phyloP scores from a whole-genome alignment of 1,140 invertebrate genomes.

The Dendroctonus ponderosae region DNA sequence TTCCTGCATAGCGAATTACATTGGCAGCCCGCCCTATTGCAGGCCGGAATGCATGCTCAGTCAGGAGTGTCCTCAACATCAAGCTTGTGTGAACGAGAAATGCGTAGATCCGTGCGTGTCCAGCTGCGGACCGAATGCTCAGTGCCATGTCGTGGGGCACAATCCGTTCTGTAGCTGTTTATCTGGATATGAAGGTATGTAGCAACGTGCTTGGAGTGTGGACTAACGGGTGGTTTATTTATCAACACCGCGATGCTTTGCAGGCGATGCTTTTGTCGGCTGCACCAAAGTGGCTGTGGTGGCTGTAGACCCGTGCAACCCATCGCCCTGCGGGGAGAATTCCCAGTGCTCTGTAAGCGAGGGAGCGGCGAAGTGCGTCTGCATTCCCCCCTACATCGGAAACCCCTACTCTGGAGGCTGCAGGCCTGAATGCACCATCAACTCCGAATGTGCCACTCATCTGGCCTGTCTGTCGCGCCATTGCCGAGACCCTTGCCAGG shows the following conservation, averaged over 20 bases:
- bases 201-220: too few relatives aligned
- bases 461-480: slow-evolving; percentile 80
- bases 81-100: slow-evolving; percentile 78
- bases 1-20: slow-evolving; percentile 73
- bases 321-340: slow-evolving; percentile 80
- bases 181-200: slow-evolving; percentile 62
- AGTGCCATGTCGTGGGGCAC: slow-evolving; percentile 79
- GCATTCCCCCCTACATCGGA: slow-evolving; percentile 82
- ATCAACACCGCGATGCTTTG: too few relatives aligned
- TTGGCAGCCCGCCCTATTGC: slow-evolving; percentile 71
- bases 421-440: slow-evolving; percentile 75
- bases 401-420: slow-evolving; percentile 76
- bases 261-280: slow-evolving; percentile 74
- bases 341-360: slow-evolving; percentile 70
- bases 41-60: slow-evolving; percentile 73
- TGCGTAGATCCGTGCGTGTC: slow-evolving; percentile 73
- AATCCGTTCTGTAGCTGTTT: slow-evolving; percentile 78
- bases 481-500: slow-evolving; percentile 82
- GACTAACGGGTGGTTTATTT: too few relatives aligned
- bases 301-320: slow-evolving; percentile 66
- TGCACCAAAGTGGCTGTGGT: slow-evolving; percentile 59
- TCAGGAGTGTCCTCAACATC: slow-evolving; percentile 70
- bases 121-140: slow-evolving; percentile 75
- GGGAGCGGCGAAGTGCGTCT: slow-evolving; percentile 69
- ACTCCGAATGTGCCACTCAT: slow-evolving; percentile 75